These are phyloP conservation scores for Lordiphosa fenestrarum DNA, from an alignment of 2,888 invertebrate genomes.

Conservation along the genomic window DNA sequence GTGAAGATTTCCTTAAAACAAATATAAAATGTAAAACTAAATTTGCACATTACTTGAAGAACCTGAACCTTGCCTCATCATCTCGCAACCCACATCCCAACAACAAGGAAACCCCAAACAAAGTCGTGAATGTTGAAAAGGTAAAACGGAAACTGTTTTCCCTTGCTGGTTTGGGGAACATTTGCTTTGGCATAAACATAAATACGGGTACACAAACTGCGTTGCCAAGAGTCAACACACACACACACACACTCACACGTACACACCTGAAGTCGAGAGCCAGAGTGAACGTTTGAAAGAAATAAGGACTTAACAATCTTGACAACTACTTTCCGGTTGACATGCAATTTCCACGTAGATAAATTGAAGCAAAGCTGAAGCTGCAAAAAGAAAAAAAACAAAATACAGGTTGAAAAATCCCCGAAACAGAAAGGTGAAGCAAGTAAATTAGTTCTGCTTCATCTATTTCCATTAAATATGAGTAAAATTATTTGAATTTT, in stretches of 20 bases:
- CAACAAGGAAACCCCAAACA: conserved; percentile 27
- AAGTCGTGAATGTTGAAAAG: conserved; percentile 35
- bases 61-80: conserved; percentile 33
- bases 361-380: conserved; percentile 50
- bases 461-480: conserved; percentile 39
- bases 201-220: conserved; percentile 8
- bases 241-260: conserved; percentile 2
- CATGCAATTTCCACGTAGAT: conserved; percentile 79
- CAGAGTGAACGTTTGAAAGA: conserved; percentile 47
- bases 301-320: conserved; percentile 79
- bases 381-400: conserved; percentile 22
- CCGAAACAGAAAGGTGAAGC: conserved; percentile 13
- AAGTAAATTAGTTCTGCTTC: conserved; percentile 32
- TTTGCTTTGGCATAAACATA: conserved; percentile 8
- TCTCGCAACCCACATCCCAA: conserved; percentile 16
- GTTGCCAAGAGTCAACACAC: conserved; percentile 23
- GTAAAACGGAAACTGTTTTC: conserved; percentile 47
- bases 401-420: conserved; percentile 28
- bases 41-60: conserved; percentile 62
- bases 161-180: conserved; percentile 25
- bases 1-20: conserved; percentile 38
- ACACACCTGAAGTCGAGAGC: conserved; percentile 44
- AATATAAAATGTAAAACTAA: conserved; percentile 72
- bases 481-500: not conserved
- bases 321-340: conserved; percentile 80